Base-by-base conservation (phyloP, 2,113 vertebrate genomes). In the Oceanodroma tethys region DNA sequence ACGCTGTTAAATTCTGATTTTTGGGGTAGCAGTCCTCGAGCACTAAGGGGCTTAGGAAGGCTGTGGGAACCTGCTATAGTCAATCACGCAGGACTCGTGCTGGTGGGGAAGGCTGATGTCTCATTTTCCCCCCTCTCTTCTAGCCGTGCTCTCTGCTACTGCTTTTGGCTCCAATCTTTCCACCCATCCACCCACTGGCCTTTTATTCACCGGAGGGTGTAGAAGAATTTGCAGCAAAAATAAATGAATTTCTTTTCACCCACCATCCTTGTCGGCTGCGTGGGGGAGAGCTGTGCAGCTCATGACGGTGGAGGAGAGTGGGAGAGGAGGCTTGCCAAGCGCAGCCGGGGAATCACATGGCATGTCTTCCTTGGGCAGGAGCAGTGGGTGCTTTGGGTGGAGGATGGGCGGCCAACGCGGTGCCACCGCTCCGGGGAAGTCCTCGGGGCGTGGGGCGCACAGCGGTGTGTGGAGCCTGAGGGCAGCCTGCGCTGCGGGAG, bases 211-310 rank as follows among this genome's bases (percentile, higher is more conserved):
- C 40, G 13, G 85, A 79, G 86, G 62, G 70, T 89, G 91, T 71
- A 87, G 86, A 95, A 94, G 73, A 95, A 85, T 58, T 93, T 79
- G 78, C 66, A 94, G 83, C 87, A 95, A 95, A 95, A 97, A 95
- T 92, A 97, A 93, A 88, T 40, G 45, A 48, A 65, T 93, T 93
- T 96, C 48, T 92, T 96, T 95, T 97, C 83, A 87, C 93, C 84
- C 86, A 76, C 73, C 73, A 75, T 86, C 81, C 70, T 81, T 0
- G 4, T 50, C 0, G 81, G 76, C 88, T 96, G 89, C 0, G 66
- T 56, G 92, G 72, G 90, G 85, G 83, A 90, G 86, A 86, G 88
- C 82, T 81, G 72, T 74, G 89, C 81, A 94, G 89, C 95, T 95
- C 76, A 11, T 78, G 95, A 38, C 7, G 4, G 88, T 7, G 68